Base-by-base conservation (phyloP, 2,888 invertebrate species). In the Morpho deidamia region DNA sequence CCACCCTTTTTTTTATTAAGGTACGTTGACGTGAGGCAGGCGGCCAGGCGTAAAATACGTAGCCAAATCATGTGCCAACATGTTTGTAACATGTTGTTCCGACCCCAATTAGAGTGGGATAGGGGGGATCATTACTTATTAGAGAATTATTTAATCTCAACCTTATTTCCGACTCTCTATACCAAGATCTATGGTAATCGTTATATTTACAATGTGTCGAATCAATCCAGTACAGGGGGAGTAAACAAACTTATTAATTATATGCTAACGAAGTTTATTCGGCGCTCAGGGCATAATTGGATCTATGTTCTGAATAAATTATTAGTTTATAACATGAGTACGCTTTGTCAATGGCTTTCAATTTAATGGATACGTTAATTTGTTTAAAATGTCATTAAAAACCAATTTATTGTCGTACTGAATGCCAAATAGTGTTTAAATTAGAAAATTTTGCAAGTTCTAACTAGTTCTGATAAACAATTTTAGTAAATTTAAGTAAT, bases 201-300 rank as follows among this genome's bases (percentile, higher is more conserved):
- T 39, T 39, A 39, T 32, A 35, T 49, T 49, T 34, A 52, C 52
- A 56, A 53, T 52, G 44, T 41, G n/a, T 11, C 32, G 44, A 53
- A 55, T 55, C 52, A 55, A 58, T 50, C 55, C 53, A 46, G 43
- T 41, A 34, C 44, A 40, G 39, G 67, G 50, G 46, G 64, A 74
- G 77, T 71, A 76, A 75, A 70, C 71, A 70, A 68, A 70, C 61
- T 69, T 68, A 74, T 80, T 83, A 80, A 81, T 83, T 77, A 76
- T 71, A 80, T 74, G 78, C 76, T 76, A 80, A 81, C 78, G 76
- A 80, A 82, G 76, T 83, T 78, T 77, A 79, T 80, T 76, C 69
- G 74, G 69, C 71, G 71, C 69, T 76, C 76, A 71, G 74, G 74
- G 74, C 68, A 74, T 76, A 78, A 82, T 81, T 80, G 78, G 71